phyloP scores from a whole-genome alignment of 2,113 vertebrate species.

The Varanus komodoensis region DNA sequence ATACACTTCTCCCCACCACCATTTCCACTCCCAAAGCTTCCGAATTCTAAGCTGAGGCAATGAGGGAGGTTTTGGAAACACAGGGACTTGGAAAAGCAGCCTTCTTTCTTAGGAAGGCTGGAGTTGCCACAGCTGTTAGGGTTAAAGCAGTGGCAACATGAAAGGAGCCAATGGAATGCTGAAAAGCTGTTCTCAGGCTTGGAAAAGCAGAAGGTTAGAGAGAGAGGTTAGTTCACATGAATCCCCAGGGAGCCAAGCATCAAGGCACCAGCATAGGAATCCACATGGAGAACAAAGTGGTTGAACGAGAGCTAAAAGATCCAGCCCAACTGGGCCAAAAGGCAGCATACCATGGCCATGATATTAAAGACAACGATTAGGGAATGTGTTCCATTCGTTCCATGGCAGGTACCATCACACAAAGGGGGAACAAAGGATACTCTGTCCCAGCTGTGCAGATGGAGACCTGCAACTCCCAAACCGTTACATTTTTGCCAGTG shows the following conservation, averaged over 20 bases:
- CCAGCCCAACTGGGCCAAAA: background rate
- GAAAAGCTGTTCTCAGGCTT: slow-evolving; percentile 34
- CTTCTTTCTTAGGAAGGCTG: accelerated
- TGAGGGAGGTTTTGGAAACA: background rate
- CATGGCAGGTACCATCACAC: slow-evolving; percentile 15
- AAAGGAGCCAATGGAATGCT: background rate
- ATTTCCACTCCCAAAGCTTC: background rate
- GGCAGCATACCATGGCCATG: accelerated
- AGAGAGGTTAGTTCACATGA: slow-evolving; percentile 52
- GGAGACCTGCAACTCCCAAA: background rate
- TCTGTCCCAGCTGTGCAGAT: background rate
- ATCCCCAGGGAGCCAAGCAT: background rate
- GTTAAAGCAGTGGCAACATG: accelerated
- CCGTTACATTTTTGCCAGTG: background rate
- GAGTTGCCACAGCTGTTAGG: background rate
- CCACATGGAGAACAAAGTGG: background rate
- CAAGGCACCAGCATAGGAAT: slow-evolving; percentile 33
- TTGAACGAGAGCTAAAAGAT: background rate
- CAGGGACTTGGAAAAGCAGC: slow-evolving; percentile 9
- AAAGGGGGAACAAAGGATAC: background rate
- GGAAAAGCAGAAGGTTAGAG: slow-evolving; percentile 29
- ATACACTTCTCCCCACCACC: slow-evolving; percentile 8
- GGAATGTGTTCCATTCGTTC: background rate
- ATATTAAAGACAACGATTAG: slow-evolving; percentile 2
- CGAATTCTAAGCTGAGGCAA: slow-evolving; percentile 19